Evolutionary conservation across 2,888 invertebrate species (phyloP).

Genomic region (Flexamia atlantica): DNA sequence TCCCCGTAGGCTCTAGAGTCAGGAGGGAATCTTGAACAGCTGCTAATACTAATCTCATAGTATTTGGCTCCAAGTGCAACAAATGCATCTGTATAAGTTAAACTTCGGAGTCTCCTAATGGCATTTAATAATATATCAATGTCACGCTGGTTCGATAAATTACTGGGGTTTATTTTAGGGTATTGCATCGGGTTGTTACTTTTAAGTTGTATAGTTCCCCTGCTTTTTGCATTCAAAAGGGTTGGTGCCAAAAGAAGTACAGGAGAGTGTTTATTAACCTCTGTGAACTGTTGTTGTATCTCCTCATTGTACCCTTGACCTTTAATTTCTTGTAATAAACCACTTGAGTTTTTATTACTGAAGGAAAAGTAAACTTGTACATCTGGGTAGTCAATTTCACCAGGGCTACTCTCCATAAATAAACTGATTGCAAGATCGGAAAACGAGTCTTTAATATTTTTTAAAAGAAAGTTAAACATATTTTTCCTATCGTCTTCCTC

Average conservation of each 20-base stretch:
- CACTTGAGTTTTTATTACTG: not conserved
- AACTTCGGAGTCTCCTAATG: not conserved
- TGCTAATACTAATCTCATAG: constrained; percentile 77
- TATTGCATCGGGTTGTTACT: constrained; percentile 60
- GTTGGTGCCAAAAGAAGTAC: constrained; percentile 68
- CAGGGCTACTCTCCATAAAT: constrained; percentile 74
- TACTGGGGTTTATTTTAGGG: constrained; percentile 70
- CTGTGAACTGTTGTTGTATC: not conserved
- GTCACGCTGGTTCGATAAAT: constrained; percentile 66
- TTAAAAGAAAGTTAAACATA: constrained; percentile 73
- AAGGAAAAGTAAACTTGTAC: constrained; percentile 69
- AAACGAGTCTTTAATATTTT: constrained; percentile 72
- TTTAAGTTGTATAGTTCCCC: constrained; percentile 67
- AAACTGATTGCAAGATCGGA: constrained; percentile 75
- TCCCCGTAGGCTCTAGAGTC: constrained; percentile 75
- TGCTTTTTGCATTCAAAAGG: constrained; percentile 70
- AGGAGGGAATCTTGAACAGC: constrained; percentile 74
- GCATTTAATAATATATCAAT: constrained; percentile 5
- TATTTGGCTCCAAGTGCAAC: constrained; percentile 71
- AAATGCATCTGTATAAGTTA: constrained; percentile 70
- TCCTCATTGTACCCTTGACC: not conserved
- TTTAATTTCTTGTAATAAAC: not conserved
- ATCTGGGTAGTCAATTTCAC: constrained; percentile 71
- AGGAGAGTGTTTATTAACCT: not conserved
- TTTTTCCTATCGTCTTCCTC: constrained; percentile 71